Evolutionary conservation across 1,140 invertebrate species (phyloP).

Genomic region (Acromyrmex echinatior): DNA sequence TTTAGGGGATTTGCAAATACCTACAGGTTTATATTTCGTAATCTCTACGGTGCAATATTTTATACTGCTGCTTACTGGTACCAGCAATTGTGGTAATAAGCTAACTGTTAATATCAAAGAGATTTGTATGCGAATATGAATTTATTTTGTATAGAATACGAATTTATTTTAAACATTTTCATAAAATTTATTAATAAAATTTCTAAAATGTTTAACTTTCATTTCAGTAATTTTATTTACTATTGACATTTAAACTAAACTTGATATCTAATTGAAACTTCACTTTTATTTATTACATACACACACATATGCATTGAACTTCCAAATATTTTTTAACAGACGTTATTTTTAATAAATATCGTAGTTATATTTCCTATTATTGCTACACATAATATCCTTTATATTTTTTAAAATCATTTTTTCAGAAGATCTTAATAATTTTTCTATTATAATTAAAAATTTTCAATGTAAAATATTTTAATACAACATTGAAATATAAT

Average conservation of each 20-base stretch:
- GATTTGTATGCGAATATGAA: neutral
- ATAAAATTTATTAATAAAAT: neutral
- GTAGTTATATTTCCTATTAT: too few relatives aligned
- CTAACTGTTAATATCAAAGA: neutral
- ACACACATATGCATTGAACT: too few relatives aligned
- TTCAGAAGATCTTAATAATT: too few relatives aligned
- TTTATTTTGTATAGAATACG: neutral
- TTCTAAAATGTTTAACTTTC: neutral
- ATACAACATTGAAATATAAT: neutral
- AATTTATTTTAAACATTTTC: neutral
- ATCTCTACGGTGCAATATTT: slow-evolving; percentile 2
- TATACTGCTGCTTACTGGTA: neutral
- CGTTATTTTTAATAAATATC: too few relatives aligned
- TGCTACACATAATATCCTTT: too few relatives aligned
- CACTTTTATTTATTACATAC: too few relatives aligned
- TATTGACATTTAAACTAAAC: too few relatives aligned
- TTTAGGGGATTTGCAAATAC: neutral
- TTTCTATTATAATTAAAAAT: too few relatives aligned
- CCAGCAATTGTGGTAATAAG: slow-evolving; percentile 62
- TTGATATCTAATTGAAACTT: too few relatives aligned
- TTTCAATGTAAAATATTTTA: neutral
- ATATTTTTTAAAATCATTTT: too few relatives aligned
- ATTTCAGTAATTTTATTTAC: neutral
- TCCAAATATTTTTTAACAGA: too few relatives aligned
- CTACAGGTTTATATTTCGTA: neutral